Base-by-base conservation (phyloP, 1,140 invertebrate species). In the Sipha flava region DNA sequence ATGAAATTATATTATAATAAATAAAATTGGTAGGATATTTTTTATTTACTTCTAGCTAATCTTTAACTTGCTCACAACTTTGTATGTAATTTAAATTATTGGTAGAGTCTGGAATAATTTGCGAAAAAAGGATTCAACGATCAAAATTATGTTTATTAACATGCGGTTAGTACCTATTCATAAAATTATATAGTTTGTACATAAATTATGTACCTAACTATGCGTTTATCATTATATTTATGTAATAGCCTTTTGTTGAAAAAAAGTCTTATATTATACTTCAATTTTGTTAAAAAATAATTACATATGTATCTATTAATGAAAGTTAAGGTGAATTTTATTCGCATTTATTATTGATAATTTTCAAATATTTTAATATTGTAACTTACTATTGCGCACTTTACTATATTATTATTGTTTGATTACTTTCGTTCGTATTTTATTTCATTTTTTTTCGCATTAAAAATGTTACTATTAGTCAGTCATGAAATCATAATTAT, bases 61-160 rank as follows among this genome's bases (percentile, higher is more conserved):
- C 37, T 66, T 66, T 66, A 40, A 70, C 66, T 70, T 70, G 66
- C 66, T 70, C 66, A 70, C 66, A 47, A 66, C 43, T 70, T 43
- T 70, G 14, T 23, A 23, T 45, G 18, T 29, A 45, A 68, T 23
- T 47, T 47, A 47, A 70, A 23, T 70, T 70, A 29, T 43, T 12
- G 29, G 23, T 45, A 47, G 23, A 43, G 43, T 45, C 7, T 70
- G 21, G 66, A 23, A 23, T 29, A 70, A 47, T 7, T 70, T 47
- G 16, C 21, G 26, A 47, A 70, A 70, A 3, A 70, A 47, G n/a
- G 29, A 70, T 70, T 29, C 0, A 26, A 70, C 40, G 66, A 70
- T 70, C 66, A 70, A 70, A 70, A 70, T 47, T 45, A 29, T 47
- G 16, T 45, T 70, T 45, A 29, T 16, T 49, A 23, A 18, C 47